phyloP scores from a whole-genome alignment of 1,140 invertebrate species.

The Macrostomum lignano region DNA sequence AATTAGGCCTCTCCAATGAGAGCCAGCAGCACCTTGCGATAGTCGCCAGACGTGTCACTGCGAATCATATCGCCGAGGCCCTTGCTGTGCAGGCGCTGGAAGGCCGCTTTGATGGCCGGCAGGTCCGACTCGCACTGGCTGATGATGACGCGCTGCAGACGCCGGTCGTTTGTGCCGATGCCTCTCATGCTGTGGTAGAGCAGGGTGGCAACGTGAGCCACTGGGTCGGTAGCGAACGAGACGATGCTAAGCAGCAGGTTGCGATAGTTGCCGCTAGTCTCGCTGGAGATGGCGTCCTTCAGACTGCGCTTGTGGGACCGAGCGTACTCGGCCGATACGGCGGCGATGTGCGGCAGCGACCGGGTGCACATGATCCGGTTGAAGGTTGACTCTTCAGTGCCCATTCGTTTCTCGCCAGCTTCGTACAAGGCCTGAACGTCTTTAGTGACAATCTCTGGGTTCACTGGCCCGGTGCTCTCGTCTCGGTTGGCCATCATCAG shows the following conservation, averaged over 20 bases:
- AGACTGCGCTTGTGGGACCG: too few relatives aligned
- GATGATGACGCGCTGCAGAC: slow-evolving; percentile 57
- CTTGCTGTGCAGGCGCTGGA: too few relatives aligned
- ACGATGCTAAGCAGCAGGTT: too few relatives aligned
- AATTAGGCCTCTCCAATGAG: too few relatives aligned
- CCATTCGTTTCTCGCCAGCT: slow-evolving; percentile 31
- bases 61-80: too few relatives aligned
- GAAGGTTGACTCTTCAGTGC: slow-evolving; percentile 58
- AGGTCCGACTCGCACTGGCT: slow-evolving; percentile 67
- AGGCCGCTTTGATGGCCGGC: too few relatives aligned
- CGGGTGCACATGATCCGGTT: slow-evolving; percentile 55
- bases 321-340: slow-evolving; percentile 40
- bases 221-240: slow-evolving; percentile 41
- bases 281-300: slow-evolving; percentile 21
- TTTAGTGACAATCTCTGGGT: slow-evolving; percentile 8
- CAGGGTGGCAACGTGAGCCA: slow-evolving; percentile 66
- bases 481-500: slow-evolving; percentile 1
- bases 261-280: too few relatives aligned
- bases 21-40: too few relatives aligned
- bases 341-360: slow-evolving; percentile 35
- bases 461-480: slow-evolving; percentile 10
- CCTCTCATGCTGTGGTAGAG: slow-evolving; percentile 55
- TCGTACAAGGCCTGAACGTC: slow-evolving; percentile 9
- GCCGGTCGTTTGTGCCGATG: slow-evolving; percentile 56
- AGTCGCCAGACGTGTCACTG: too few relatives aligned